Percentiles rank a stretch among this genome's conserved stretches.
These are phyloP conservation scores for Polietes domitor DNA, from an alignment of 2,888 invertebrate genomes.

Conservation along the genomic window DNA sequence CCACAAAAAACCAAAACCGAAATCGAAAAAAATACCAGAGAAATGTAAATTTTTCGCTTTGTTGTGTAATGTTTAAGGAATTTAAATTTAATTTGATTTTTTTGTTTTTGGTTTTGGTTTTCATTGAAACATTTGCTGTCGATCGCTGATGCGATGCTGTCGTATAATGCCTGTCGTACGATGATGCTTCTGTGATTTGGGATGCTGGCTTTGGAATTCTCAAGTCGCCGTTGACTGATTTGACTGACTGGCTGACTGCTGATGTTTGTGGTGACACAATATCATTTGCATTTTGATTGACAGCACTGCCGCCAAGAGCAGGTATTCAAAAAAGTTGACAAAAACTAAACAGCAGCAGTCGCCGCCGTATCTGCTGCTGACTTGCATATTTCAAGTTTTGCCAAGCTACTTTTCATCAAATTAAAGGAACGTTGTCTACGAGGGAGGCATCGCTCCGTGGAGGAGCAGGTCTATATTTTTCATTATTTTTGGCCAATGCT, in stretches of 20 bases:
- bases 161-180: constrained; percentile 9
- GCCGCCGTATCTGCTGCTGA: not conserved
- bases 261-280: constrained; percentile 50
- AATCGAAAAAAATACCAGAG: not conserved
- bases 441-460: not conserved
- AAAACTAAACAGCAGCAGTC: not conserved
- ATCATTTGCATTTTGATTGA: constrained; percentile 70
- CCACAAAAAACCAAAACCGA: not conserved
- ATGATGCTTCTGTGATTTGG: constrained; percentile 20
- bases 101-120: not conserved
- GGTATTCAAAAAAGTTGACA: constrained; percentile 18
- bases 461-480: too few species aligned
- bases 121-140: constrained; percentile 25
- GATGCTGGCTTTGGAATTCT: not conserved
- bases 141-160: not conserved
- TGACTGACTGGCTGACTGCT: constrained; percentile 1
- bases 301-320: constrained; percentile 51
- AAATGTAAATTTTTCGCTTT: constrained; percentile 18
- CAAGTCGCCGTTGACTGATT: not conserved
- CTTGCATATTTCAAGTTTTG: constrained; percentile 34
- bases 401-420: constrained; percentile 1
- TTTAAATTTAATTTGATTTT: constrained; percentile 46
- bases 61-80: constrained; percentile 1
- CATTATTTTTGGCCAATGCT: too few species aligned
- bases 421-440: not conserved